Evolutionary conservation across 2,797 vertebrate species (phyloP).

Genomic region (Coranthus polyacanthus): DNA sequence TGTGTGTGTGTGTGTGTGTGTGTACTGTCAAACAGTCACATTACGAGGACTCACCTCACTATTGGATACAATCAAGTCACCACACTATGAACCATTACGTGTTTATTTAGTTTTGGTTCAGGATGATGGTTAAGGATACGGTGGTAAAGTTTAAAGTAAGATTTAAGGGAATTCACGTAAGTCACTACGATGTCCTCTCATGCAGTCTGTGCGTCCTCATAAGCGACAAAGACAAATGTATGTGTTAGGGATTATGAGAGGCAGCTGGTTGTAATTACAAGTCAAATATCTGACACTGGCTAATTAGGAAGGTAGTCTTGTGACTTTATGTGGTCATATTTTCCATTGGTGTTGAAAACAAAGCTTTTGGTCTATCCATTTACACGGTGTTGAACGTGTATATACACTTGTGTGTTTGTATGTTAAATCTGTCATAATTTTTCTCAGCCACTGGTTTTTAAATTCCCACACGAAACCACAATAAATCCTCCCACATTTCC

Average conservation of each 20-base stretch:
- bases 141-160: background rate
- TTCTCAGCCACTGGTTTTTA: constrained; percentile 8
- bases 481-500: constrained; percentile 66
- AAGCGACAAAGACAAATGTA: constrained; percentile 12
- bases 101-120: too few relatives aligned
- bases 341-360: constrained; percentile 69
- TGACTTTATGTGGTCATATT: constrained; percentile 59
- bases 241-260: constrained; percentile 23
- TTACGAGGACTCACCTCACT: too few relatives aligned
- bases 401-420: background rate
- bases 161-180: background rate
- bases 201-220: constrained; percentile 8
- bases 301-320: constrained; percentile 67
- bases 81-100: too few relatives aligned
- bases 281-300: constrained; percentile 80
- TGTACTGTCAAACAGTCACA: too few relatives aligned
- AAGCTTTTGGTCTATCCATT: constrained; percentile 21
- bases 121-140: background rate
- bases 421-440: constrained; percentile 37
- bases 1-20: too few relatives aligned
- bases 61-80: too few relatives aligned
- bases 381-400: constrained; percentile 19
- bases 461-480: constrained; percentile 53
- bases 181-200: constrained; percentile 10
- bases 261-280: constrained; percentile 68